phyloP scores from a whole-genome alignment of 2,797 vertebrate species.

The Iguana delicatissima region DNA sequence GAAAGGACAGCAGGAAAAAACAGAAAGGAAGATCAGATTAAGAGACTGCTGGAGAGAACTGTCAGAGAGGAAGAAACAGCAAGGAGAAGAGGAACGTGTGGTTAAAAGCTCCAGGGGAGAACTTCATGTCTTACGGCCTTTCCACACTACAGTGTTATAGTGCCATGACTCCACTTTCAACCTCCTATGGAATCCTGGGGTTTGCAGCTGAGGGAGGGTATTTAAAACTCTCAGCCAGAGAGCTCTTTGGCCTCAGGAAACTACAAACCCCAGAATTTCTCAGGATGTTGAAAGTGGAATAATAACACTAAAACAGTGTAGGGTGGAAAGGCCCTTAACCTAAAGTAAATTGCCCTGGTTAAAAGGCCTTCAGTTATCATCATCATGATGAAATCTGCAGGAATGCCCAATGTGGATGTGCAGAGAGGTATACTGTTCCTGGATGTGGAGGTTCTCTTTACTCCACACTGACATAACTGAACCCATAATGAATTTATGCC shows the following conservation, averaged over 20 bases:
- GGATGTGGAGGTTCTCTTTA: not conserved
- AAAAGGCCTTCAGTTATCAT: not conserved
- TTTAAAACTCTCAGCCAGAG: too few relatives aligned
- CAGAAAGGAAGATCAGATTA: not conserved
- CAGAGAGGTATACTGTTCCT: not conserved
- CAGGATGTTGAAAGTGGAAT: too few relatives aligned
- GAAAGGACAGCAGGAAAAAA: not conserved
- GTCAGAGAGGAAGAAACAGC: not conserved
- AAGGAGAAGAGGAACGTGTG: not conserved
- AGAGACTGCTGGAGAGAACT: not conserved
- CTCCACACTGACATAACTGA: too few relatives aligned
- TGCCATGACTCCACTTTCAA: too few relatives aligned
- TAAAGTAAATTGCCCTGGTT: not conserved
- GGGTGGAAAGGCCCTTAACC: too few relatives aligned
- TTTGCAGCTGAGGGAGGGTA: too few relatives aligned
- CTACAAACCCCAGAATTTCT: too few relatives aligned
- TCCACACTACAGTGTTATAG: too few relatives aligned
- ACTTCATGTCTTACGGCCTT: not conserved
- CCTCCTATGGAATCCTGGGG: too few relatives aligned
- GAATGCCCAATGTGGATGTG: not conserved
- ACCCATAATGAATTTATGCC: not conserved
- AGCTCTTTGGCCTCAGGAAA: too few relatives aligned
- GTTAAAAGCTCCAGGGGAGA: not conserved
- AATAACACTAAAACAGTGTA: too few relatives aligned
- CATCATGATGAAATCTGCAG: rapidly evolving